Evolutionary conservation across 1,140 invertebrate genomes (phyloP).

Genomic region (Pachypsylla venusta): DNA sequence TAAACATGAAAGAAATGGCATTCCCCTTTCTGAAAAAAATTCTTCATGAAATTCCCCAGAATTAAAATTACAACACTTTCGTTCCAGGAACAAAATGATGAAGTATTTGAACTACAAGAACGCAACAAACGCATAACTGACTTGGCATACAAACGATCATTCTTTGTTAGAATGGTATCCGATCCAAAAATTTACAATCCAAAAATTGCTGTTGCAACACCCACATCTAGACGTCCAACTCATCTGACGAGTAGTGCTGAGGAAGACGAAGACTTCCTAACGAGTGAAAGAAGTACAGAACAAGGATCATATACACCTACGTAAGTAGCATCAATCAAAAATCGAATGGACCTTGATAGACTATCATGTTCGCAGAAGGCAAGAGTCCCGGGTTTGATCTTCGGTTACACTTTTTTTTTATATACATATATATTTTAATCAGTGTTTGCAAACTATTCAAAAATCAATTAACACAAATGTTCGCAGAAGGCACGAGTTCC

Average conservation of each 20-base stretch:
- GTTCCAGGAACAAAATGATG: conserved; percentile 45
- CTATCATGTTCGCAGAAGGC: too few relatives aligned
- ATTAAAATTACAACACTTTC: too few relatives aligned
- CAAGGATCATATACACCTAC: conserved; percentile 16
- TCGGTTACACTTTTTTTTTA: not conserved
- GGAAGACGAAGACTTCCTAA: conserved; percentile 12
- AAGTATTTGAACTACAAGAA: conserved; percentile 46
- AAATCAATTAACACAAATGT: not conserved
- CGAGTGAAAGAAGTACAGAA: conserved; percentile 16
- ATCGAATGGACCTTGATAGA: too few relatives aligned
- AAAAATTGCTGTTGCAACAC: conserved; percentile 54
- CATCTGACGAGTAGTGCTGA: conserved; percentile 15
- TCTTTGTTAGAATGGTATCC: conserved; percentile 92
- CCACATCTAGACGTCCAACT: conserved; percentile 31
- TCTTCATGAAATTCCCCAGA: too few relatives aligned
- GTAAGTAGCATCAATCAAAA: too few relatives aligned
- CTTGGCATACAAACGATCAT: conserved; percentile 75
- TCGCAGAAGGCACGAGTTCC: not conserved
- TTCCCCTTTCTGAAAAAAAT: too few relatives aligned
- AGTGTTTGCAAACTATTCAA: not conserved
- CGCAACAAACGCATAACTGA: conserved; percentile 52
- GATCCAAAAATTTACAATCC: conserved; percentile 94
- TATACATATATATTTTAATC: not conserved
- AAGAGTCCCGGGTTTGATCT: not conserved
- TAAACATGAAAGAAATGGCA: too few relatives aligned